phyloP scores from a whole-genome alignment of 2,797 vertebrate species.

The Microhierax caerulescens region DNA sequence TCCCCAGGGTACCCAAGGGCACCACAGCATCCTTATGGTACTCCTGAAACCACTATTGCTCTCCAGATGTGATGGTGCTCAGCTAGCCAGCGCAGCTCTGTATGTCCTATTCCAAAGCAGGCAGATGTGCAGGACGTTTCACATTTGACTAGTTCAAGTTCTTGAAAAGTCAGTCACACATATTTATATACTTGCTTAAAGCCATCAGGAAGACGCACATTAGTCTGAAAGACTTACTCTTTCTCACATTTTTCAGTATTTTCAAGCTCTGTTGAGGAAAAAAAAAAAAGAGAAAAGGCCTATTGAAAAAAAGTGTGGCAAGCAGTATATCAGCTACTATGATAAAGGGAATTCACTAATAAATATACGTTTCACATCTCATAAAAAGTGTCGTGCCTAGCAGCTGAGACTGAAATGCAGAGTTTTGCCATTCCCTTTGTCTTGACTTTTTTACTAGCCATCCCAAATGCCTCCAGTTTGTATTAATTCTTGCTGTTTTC shows the following conservation, averaged over 20 bases:
- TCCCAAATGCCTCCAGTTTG: neutral
- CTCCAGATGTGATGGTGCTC: neutral
- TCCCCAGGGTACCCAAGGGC: neutral
- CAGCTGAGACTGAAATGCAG: neutral
- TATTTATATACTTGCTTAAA: neutral
- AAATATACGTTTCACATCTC: neutral
- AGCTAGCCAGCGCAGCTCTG: neutral
- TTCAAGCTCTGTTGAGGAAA: conserved; percentile 75
- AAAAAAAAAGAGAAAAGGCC: neutral
- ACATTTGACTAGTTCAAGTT: neutral
- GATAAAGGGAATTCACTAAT: neutral
- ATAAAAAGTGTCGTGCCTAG: neutral
- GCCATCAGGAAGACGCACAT: neutral
- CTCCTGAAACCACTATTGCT: neutral
- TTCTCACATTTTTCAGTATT: conserved; percentile 77
- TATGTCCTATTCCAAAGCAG: accelerated
- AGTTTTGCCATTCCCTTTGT: neutral
- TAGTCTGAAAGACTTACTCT: conserved; percentile 74
- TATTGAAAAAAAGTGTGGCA: neutral
- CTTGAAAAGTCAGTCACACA: neutral
- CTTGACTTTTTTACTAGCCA: neutral
- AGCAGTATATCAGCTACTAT: neutral
- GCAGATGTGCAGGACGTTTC: accelerated
- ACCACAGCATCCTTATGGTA: neutral
- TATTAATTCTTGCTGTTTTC: neutral